Evolutionary conservation across 2,113 vertebrate genomes (phyloP), one percentile per base, ranked within the genome.

Genomic region (Asarcornis scutulata): DNA sequence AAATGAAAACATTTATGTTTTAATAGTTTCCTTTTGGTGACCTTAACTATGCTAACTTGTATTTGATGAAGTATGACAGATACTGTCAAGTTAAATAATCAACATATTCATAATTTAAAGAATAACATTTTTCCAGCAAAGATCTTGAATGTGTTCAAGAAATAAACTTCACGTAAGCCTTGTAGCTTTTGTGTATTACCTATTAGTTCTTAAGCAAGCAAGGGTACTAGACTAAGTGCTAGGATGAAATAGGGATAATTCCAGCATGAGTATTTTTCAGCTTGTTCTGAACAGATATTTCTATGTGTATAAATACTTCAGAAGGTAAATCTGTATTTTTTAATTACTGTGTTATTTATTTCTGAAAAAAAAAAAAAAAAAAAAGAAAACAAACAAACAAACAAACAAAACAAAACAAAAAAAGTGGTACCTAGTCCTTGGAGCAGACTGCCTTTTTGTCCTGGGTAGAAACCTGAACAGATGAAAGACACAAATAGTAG

Each of bases 1-100:
- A 96, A 94, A 95, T 73, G 7, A 96, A 97, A 98, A 96, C 21
- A 93, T 86, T 93, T 97, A 87, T 66, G 55, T 89, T 97, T 94
- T 95, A 93, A 94, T 95, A 66, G 86, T 94, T 98, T 97, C 68
- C 58, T 97, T 96, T 96, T 76, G 38, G 55, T 93, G 87, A 96
- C 83, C 75, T 90, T 94, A 97, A 84, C 46, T 91, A 75, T 56
- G 21, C 17, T 92, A 95, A 93, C 71, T 96, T 94, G 17, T 74
- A 38, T 95, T 94, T 96, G 71, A 96, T 94, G 93, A 97, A 91
- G 64, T 84, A 58, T 64, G 44, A 95, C 75, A 93, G 20, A 31
- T n/a, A 83, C 23, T 80, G 56, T 95, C 87, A 93, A 86, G 34
- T 81, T 95, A 96, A 97, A 92, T 85, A 78, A 68, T 95, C 91